phyloP scores from a whole-genome alignment of 1,140 invertebrate genomes.

The Aradophagus sp. region DNA sequence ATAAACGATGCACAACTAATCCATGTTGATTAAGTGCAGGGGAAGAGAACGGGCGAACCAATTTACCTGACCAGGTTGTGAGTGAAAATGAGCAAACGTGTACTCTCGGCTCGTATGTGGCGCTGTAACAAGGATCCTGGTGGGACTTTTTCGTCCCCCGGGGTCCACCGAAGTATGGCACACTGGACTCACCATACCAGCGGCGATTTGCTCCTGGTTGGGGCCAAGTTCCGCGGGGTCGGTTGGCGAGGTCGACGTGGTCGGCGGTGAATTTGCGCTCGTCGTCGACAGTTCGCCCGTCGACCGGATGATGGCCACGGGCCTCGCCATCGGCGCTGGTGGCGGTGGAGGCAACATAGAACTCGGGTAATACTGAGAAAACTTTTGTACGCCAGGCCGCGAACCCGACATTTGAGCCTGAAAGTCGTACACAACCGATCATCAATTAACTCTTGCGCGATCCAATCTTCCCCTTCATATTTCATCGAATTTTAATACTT shows the following conservation, averaged over 20 bases:
- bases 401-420: constrained; percentile 77
- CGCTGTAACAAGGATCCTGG: constrained; percentile 72
- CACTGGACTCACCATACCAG: constrained; percentile 71
- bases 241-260: constrained; percentile 78
- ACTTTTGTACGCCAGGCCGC: constrained; percentile 79
- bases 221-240: constrained; percentile 67
- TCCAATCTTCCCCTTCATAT: constrained; percentile 38
- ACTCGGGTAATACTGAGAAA: constrained; percentile 90
- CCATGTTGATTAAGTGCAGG: too few relatives aligned
- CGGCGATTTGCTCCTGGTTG: constrained; percentile 71
- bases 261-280: constrained; percentile 73
- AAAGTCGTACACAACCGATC: constrained; percentile 74
- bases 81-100: constrained; percentile 92
- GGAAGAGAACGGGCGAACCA: too few relatives aligned
- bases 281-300: constrained; percentile 79
- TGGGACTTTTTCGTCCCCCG: constrained; percentile 71
- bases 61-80: constrained; percentile 89
- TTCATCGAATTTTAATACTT: not conserved
- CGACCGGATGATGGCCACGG: constrained; percentile 94
- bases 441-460: constrained; percentile 65
- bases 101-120: constrained; percentile 81
- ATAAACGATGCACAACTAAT: too few relatives aligned
- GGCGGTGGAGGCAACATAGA: constrained; percentile 95
- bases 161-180: constrained; percentile 74
- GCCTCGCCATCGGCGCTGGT: constrained; percentile 95